Evolutionary conservation across 1,140 invertebrate genomes (phyloP), one percentile per base, ranked within the genome.

Genomic region (Brachionus rotundiformis): DNA sequence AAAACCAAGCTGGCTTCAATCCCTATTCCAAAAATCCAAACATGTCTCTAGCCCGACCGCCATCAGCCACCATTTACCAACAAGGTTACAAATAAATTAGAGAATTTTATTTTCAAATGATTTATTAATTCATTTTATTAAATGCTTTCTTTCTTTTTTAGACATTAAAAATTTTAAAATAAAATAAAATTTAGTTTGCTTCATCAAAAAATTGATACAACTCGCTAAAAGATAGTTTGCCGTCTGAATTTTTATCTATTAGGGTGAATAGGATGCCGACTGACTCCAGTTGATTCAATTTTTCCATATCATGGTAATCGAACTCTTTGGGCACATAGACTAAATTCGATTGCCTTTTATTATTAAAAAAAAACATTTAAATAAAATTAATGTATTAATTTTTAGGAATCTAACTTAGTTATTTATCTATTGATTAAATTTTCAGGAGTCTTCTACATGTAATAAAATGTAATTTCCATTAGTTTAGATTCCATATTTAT

Each of bases 21-120:
- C 76, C 76, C 3, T 79, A 59, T 16, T 79, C 76, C 23, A 79
- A 63, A 23, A 54, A 54, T 36, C 76, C 76, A 33, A 79, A 59
- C 27, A 25, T 63, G 19, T 59, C 76, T 19, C 47, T 54, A 79
- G 76, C 33, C 31, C 76, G 76, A 27, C 76, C 76, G 19, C 76
- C 76, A 3, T 59, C 76, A 25, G 16, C 44, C 19, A 59, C 47
- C 8, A 33, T 79, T 16, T 79, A 79, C 33, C 47, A 54, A 63
- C 76, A 54, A 39, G 76, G 76, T 7, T 79, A 79, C 33, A 79
- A 79, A 79, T 79, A 61, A 59, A 44, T 0, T 27, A n/a, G 10
- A 73, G 19, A 31, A 7, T 23, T 36, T 2, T 36, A 7, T 71
- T 36, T 36, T 11, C 29, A 19, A 71, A 71, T 25, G 19, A 71